phyloP scores from a whole-genome alignment of 1,140 invertebrate genomes.

The Neodiprion fabricii region DNA sequence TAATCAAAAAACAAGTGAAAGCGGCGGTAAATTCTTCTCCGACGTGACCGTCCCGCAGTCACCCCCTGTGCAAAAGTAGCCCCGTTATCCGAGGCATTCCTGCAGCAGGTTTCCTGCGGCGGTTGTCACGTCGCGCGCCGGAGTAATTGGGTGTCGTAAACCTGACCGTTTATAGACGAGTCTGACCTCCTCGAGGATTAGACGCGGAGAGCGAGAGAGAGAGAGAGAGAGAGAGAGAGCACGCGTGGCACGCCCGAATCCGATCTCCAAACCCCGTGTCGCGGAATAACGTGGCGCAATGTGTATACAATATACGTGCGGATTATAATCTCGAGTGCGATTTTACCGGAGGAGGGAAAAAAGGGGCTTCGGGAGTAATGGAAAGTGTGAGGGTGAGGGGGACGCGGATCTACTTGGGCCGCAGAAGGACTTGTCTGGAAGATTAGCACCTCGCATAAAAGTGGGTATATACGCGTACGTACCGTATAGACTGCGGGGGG shows the following conservation, averaged over 20 bases:
- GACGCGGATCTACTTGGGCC: constrained; percentile 15
- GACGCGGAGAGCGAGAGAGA: no score
- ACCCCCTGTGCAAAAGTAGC: no score
- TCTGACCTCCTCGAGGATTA: background rate
- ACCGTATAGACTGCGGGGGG: constrained; percentile 20
- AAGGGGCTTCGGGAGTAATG: no score
- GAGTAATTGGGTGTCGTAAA: constrained; percentile 3
- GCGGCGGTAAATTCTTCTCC: no score
- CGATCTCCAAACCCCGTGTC: background rate
- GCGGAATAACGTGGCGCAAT: background rate
- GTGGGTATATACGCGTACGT: constrained; percentile 32
- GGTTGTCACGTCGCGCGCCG: background rate
- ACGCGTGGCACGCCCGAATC: no score
- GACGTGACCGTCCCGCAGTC: no score
- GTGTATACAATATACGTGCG: constrained; percentile 2
- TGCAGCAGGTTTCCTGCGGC: no score
- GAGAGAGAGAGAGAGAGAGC: no score
- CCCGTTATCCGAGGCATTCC: no score
- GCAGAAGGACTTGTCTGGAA: constrained; percentile 53
- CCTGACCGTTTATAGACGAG: background rate
- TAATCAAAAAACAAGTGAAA: no score
- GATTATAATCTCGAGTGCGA: constrained; percentile 12
- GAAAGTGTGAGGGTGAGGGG: constrained; percentile 26
- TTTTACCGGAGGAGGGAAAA: background rate
- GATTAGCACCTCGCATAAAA: constrained; percentile 63